These are phyloP conservation scores for Labeo calbasu DNA, from an alignment of 2,797 vertebrate species.

Conservation along the genomic window DNA sequence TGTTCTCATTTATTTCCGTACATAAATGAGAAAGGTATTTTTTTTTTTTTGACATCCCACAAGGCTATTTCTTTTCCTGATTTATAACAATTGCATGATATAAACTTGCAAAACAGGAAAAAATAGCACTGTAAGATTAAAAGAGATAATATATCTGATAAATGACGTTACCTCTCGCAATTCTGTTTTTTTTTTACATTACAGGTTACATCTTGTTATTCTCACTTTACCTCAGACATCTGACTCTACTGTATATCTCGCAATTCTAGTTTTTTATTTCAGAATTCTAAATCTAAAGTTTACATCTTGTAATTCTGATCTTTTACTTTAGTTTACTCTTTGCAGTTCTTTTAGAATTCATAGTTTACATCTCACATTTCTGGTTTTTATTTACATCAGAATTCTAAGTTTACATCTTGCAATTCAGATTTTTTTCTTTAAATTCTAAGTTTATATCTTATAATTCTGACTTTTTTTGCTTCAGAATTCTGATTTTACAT, in stretches of 20 bases:
- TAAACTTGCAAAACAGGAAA: too few species aligned
- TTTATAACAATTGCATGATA: too few species aligned
- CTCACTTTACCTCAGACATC: background rate
- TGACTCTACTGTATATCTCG: too few species aligned
- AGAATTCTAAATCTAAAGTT: too few species aligned
- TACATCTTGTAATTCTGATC: too few species aligned
- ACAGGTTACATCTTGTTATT: background rate
- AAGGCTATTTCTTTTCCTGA: too few species aligned
- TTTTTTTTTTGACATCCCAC: too few species aligned
- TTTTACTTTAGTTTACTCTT: background rate
- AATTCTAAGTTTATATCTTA: too few species aligned
- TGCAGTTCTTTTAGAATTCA: background rate
- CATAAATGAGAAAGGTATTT: background rate
- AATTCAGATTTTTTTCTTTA: background rate
- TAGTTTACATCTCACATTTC: background rate
- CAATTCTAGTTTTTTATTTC: too few species aligned
- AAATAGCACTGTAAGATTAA: too few species aligned
- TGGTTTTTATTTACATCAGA: background rate
- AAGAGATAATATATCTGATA: too few species aligned
- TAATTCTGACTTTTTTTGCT: background rate
- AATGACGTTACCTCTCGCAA: background rate
- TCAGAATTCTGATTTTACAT: background rate
- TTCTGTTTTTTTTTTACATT: background rate
- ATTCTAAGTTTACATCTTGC: background rate
- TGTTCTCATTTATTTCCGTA: background rate